Conservation (phyloP, 2,888 invertebrate species). For the Carcina quercana region DNA sequence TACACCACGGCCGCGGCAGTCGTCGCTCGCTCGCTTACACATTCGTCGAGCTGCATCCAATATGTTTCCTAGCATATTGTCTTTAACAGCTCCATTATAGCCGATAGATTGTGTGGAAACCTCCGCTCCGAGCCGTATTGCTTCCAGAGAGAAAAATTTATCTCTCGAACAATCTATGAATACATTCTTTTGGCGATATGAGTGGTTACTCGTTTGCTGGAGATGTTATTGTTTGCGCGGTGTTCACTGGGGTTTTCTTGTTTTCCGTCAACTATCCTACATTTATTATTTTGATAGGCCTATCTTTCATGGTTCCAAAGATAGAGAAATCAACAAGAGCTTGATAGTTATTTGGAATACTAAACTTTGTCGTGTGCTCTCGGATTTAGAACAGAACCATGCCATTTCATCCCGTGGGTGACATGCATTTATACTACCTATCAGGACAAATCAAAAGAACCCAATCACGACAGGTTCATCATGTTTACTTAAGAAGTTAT, state of each 20-base stretch:
- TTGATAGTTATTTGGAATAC: no score
- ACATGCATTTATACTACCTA: no score
- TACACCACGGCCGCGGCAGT: conserved; percentile 25
- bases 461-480: no score
- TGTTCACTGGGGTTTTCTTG: neutral
- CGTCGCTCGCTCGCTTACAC: conserved; percentile 66
- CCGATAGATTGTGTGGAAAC: conserved; percentile 37
- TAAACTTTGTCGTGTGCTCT: no score
- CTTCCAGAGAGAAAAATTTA: conserved; percentile 24
- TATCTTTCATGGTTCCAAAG: no score
- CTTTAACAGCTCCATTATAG: conserved; percentile 72
- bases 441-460: no score
- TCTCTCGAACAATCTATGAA: conserved; percentile 21
- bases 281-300: no score
- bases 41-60: conserved; percentile 70
- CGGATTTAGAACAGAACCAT: no score
- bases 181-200: conserved; percentile 5
- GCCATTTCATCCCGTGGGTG: no score
- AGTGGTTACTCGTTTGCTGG: neutral
- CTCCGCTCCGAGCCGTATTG: conserved; percentile 19
- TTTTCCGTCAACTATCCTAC: no score
- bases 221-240: neutral
- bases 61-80: conserved; percentile 71
- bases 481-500: no score
- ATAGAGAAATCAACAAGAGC: no score